Evolutionary conservation across 2,113 vertebrate species (phyloP), one percentile per base, ranked within the genome.

Genomic region (Phyllopteryx taeniolatus): DNA sequence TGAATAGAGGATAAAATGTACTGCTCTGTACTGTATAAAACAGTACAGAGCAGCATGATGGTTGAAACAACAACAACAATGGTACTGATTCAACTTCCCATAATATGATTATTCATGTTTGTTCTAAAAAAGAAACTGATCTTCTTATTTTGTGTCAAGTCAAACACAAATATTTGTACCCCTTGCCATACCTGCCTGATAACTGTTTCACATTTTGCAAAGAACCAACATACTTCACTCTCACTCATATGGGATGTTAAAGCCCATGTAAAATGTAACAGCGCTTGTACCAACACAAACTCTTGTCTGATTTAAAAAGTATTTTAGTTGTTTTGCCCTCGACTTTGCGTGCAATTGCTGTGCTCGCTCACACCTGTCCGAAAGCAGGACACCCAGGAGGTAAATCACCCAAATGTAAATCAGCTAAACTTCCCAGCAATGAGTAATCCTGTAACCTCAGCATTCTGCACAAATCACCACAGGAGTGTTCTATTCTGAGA

Each of bases 1-100:
- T 63, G 61, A 77, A 79, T 65, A 39, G 79, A 70, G n/a, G 42
- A 74, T 53, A 14, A 12, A 68, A 69, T 13, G 44, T 67, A 27
- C n/a, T n/a, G 66, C 70, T 20, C 14, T 3, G 51, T 57, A 57
- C 35, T 15, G 56, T 61, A 47, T 72, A 12, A 75, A 43, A 60
- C 1, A 13, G 47, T 20, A 47, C n/a, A n/a, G 31, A 5, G 60
- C 69, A 47, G 44, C 74, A 76, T 56, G 13, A 7, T 39, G 33
- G 20, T 2, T 70, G 56, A 8, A 35, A 42, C 61, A 43, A 43
- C 8, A 63, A 43, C 17, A 43, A 39, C 14, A 39, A 39, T 27
- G 27, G 60, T 17, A 62, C 6, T 2, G 59, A 61, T 17, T 61
- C 14, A 1, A 39, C 8, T 9, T 27, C 2, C 22, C 17, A 15